Evolutionary conservation across 2,797 vertebrate genomes (phyloP).

Genomic region (Cuculus canorus): DNA sequence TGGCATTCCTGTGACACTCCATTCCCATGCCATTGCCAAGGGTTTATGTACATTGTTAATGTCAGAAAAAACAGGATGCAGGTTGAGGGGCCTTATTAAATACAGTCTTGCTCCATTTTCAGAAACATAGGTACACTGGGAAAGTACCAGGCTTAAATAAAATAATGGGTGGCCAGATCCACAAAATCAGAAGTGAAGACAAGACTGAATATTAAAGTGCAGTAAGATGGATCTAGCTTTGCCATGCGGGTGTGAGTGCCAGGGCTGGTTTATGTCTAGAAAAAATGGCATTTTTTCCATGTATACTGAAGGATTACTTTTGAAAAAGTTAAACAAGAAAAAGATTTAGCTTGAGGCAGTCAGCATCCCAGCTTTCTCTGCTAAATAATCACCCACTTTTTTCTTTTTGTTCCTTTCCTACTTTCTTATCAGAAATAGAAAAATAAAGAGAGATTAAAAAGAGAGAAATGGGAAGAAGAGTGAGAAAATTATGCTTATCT

Average conservation of each 20-base stretch:
- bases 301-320: background rate
- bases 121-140: background rate
- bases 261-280: background rate
- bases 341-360: background rate
- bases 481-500: background rate
- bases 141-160: background rate
- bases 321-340: background rate
- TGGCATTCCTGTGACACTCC: background rate
- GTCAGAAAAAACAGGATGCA: fast-evolving
- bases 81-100: background rate
- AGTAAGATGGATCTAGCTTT: background rate
- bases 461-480: background rate
- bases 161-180: background rate
- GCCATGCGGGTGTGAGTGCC: fast-evolving
- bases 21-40: background rate
- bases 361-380: background rate
- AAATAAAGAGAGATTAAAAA: background rate
- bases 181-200: background rate
- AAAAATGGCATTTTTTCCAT: background rate
- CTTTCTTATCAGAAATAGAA: background rate
- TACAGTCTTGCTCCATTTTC: background rate
- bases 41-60: background rate
- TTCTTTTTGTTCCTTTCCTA: background rate
- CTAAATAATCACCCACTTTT: background rate
- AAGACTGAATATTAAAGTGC: background rate